A percentile compares a stretch with the other conserved stretches of the same genome.
phyloP scores from a whole-genome alignment of 2,888 invertebrate species.

The Lucinisca nassula region DNA sequence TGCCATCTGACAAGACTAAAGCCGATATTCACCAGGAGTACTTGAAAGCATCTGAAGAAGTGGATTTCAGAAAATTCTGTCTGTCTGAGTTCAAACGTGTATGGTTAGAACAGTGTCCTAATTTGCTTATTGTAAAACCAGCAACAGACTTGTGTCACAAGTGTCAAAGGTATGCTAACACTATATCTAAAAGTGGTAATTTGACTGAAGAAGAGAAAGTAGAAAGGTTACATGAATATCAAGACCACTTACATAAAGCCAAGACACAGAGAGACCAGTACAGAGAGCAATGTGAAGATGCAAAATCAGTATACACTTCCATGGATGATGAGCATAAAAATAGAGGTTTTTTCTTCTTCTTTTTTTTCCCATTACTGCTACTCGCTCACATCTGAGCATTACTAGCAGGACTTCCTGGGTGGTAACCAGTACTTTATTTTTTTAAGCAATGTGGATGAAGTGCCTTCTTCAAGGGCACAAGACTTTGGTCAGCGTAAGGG shows the following conservation, averaged over 20 bases:
- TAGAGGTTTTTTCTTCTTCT: too few relatives aligned
- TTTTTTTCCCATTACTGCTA: too few relatives aligned
- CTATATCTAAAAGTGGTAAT: not conserved
- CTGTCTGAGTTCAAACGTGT: not conserved
- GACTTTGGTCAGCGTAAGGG: too few relatives aligned
- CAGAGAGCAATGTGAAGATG: not conserved
- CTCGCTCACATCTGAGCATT: too few relatives aligned
- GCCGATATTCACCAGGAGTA: conserved; percentile 17
- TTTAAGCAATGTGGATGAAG: too few relatives aligned
- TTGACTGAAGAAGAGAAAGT: not conserved
- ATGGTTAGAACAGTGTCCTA: conserved; percentile 4
- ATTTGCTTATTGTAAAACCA: not conserved
- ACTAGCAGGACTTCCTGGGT: too few relatives aligned
- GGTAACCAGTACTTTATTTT: too few relatives aligned
- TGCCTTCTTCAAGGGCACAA: too few relatives aligned
- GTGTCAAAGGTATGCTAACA: not conserved
- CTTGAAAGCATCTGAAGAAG: not conserved
- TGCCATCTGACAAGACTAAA: conserved; percentile 33
- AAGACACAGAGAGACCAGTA: not conserved
- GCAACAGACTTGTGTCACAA: not conserved
- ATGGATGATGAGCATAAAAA: not conserved
- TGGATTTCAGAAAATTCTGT: not conserved
- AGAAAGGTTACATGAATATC: not conserved
- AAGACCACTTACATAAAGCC: not conserved
- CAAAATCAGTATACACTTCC: not conserved